A percentile compares a stretch with the other conserved stretches of the same genome.
Conservation (phyloP, 2,888 invertebrate species). For the Amphipyra berbera region DNA sequence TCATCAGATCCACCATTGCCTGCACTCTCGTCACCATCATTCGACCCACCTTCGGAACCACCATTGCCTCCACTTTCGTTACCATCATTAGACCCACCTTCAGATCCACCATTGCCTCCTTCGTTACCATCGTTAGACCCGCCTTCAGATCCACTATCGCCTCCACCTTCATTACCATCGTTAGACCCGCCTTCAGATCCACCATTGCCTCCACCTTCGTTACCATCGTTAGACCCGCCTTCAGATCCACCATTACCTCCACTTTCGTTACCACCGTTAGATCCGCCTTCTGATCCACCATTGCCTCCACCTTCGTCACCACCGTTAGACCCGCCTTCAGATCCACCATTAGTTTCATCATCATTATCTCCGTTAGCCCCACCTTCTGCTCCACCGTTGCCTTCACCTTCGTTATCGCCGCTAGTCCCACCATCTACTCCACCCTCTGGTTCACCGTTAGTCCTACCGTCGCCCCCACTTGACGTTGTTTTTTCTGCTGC, state of each 20-base stretch:
- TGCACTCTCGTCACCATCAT: not conserved
- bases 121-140: no score
- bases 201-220: not conserved
- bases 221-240: no score
- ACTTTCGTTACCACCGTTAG: not conserved
- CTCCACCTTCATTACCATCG: not conserved
- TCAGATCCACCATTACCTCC: not conserved
- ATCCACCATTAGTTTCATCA: not conserved
- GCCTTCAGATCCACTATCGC: no score
- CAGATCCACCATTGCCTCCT: not conserved
- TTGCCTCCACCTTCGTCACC: not conserved
- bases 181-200: not conserved
- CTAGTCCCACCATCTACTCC: no score
- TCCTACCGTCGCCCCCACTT: constrained; percentile 1
- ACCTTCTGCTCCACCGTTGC: no score
- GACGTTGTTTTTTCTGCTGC: not conserved
- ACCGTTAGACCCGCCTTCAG: no score
- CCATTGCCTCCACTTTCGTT: not conserved
- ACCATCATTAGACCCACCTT: not conserved
- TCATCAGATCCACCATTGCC: not conserved
- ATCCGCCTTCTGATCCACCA: not conserved
- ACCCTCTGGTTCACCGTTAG: no score
- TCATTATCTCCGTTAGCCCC: no score
- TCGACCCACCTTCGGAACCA: not conserved
- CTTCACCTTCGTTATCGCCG: no score